Evolutionary conservation across 92 coral and sea anemone species (phyloP).

Genomic region (Epizoanthus rinbou): DNA sequence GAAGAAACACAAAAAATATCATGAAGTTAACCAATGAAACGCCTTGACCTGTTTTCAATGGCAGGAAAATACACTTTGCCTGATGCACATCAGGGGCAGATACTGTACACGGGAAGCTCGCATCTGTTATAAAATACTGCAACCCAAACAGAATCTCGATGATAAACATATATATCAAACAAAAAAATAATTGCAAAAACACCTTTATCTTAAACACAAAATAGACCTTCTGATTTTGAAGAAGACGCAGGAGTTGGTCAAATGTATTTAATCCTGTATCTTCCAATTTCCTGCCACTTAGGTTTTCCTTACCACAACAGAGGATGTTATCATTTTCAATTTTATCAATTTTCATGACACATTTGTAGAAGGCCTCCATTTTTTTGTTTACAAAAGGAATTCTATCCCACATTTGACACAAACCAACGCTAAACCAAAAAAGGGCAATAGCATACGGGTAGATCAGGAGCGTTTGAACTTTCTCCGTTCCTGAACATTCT

Average conservation of each 20-base stretch:
- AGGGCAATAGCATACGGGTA: background rate
- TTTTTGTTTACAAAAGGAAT: background rate
- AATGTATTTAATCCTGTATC: background rate
- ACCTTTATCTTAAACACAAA: no score
- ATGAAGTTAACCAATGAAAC: background rate
- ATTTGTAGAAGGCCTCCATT: background rate
- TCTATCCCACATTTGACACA: conserved; percentile 7
- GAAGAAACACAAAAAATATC: no score
- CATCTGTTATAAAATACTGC: background rate
- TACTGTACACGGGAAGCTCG: background rate
- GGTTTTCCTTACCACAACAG: background rate
- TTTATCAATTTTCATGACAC: background rate
- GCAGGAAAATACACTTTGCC: background rate
- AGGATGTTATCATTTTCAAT: no score
- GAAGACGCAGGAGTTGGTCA: background rate
- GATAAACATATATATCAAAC: background rate
- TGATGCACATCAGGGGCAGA: background rate
- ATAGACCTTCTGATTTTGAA: background rate
- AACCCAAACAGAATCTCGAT: background rate
- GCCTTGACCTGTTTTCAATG: background rate
- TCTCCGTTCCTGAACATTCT: background rate
- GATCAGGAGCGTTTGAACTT: background rate
- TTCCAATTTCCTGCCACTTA: no score
- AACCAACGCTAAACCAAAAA: conserved; percentile 4
- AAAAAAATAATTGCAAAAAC: background rate